Evolutionary conservation across 2,797 vertebrate genomes (phyloP), one percentile per base, ranked within the genome.

Genomic region (Chelmon rostratus): DNA sequence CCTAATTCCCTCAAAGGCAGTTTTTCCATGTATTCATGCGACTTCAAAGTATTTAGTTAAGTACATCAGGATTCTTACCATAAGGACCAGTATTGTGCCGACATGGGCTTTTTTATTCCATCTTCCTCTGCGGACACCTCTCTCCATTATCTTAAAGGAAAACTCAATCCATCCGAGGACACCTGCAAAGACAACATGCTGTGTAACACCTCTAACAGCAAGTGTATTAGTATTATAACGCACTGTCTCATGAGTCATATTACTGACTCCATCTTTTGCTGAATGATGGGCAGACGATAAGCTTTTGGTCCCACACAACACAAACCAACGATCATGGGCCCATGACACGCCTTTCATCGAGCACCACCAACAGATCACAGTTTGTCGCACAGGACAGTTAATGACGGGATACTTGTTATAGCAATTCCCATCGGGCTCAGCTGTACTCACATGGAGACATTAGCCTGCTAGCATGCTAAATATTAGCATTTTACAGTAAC

Each of bases 111-210:
- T 84, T 70, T 35, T 68, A 46, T 3, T 76, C 84, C 74, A 33
- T 79, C 68, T 72, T 76, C 67, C 40, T 86, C 57, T 76, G 18
- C 66, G 73, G 13, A 75, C 28, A 13, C 52, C 61, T 74, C 50
- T 65, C 49, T 79, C 93, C 93, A 95, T 95, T 31, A 54, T 91
- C 61, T 53, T 33, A 13, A 21, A 59, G 35, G 57, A 77, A 73
- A 64, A 63, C n/a, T 91, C 80, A 91, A 71, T 91, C 91, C 92
- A 94, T 93, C 54, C 70, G 84, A 81, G 6, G 35, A n/a, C 37
- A 84, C 62, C 89, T 94, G 78, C 31, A 79, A 76, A 21, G 6
- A 11, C 76, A 69, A 76, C 8, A 18, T 35, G 37, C 11, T 11
- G 37, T 57, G 4, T 68, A 68, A 31, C 21, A 44, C 16, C 16